Percentiles rank a stretch among this genome's conserved stretches.
These are phyloP conservation scores for Macaria liturata DNA, from an alignment of 2,888 invertebrate species.

Conservation along the genomic window DNA sequence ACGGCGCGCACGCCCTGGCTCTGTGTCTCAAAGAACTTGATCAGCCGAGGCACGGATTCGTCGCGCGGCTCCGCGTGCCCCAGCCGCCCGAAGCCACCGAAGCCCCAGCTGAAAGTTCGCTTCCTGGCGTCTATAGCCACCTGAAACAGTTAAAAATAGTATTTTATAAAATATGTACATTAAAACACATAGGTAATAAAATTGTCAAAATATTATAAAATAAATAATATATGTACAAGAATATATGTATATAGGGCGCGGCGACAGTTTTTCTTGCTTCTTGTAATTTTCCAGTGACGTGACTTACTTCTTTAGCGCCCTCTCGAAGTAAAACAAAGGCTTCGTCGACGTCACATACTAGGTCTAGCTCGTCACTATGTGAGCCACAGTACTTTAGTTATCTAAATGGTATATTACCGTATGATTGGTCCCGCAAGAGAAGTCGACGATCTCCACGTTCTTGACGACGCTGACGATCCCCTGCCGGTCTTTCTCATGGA, in stretches of 20 bases:
- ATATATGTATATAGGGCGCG: too few species aligned
- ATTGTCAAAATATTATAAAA: too few species aligned
- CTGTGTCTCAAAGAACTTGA: constrained; percentile 94
- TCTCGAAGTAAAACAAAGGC: too few species aligned
- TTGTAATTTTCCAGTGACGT: too few species aligned
- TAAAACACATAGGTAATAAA: too few species aligned
- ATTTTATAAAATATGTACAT: too few species aligned
- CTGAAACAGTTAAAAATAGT: constrained; percentile 55
- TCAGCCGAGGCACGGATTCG: constrained; percentile 92
- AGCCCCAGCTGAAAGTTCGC: constrained; percentile 97
- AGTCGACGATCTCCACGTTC: constrained; percentile 93
- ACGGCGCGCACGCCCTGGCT: constrained; percentile 92
- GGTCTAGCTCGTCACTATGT: too few species aligned
- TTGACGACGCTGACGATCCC: constrained; percentile 92
- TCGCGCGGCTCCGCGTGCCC: constrained; percentile 97
- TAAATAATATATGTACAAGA: too few species aligned
- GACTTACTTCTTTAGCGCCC: too few species aligned
- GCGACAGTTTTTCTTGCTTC: too few species aligned
- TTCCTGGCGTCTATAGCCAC: constrained; percentile 94
- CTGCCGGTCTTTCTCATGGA: constrained; percentile 94
- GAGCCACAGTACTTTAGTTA: too few species aligned
- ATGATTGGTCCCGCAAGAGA: constrained; percentile 96
- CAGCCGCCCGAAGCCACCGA: constrained; percentile 96
- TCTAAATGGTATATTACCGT: constrained; percentile 80
- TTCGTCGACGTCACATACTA: too few species aligned